phyloP scores from a whole-genome alignment of 2,888 invertebrate species.

The Cerastoderma edule region DNA sequence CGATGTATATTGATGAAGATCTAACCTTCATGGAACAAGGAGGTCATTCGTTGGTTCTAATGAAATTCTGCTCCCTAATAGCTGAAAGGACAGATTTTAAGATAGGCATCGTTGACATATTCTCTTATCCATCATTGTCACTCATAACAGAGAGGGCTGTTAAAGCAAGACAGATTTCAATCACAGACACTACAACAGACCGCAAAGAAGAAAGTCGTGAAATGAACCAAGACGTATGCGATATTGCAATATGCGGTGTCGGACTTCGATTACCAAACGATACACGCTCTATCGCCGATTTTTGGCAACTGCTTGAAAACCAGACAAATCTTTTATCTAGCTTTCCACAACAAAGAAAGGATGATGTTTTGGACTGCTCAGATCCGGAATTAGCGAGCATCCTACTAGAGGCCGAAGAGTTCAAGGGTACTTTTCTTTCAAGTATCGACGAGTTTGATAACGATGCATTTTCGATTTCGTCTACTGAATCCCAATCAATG shows the following conservation, averaged over 20 bases:
- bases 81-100: not conserved
- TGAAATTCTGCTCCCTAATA: conserved; percentile 1
- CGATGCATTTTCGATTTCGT: not conserved
- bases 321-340: not conserved
- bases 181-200: no score
- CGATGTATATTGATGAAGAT: not conserved
- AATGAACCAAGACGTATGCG: not conserved
- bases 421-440: not conserved
- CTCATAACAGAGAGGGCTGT: not conserved
- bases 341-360: not conserved
- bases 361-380: not conserved
- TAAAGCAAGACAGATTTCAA: not conserved
- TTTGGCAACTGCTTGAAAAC: conserved; percentile 1
- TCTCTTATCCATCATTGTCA: not conserved
- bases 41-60: conserved; percentile 3
- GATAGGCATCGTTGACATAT: not conserved
- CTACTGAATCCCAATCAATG: conserved; percentile 2
- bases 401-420: not conserved
- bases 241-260: not conserved
- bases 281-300: not conserved
- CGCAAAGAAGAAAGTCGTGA: no score
- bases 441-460: not conserved
- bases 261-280: not conserved
- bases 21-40: conserved; percentile 15
- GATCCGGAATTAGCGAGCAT: not conserved